Evolutionary conservation across 2,113 vertebrate genomes (phyloP), one percentile per base, ranked within the genome.

Genomic region (Oxyura jamaicensis): DNA sequence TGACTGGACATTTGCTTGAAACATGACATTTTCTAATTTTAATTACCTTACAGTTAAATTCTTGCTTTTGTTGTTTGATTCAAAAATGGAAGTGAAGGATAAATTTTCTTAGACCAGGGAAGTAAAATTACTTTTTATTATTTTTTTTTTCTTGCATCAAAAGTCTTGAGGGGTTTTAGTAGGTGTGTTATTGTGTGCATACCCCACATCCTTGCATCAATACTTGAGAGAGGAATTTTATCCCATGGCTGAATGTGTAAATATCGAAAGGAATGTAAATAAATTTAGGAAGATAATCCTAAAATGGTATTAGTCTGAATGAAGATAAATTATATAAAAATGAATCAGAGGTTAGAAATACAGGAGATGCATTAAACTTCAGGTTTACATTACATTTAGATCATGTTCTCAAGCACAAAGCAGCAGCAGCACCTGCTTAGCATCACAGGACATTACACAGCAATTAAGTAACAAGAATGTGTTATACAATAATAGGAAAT

Each of bases 401-500:
- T 86, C 63, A 28, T 3, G 6, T 75, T 86, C 76, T 60, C 26
- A 58, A 73, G 66, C 76, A 65, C 60, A 55, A 82, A 92, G 60
- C 25, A 87, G 71, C 68, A 86, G 60, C 83, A 95, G 83, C 65
- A 90, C 88, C 90, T 96, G 88, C 66, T 78, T 65, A 84, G 22
- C 73, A 83, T 95, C 83, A 60, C 84, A 85, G 86, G 73, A 78
- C 76, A 53, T 90, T 84, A 28, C 76, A 62, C 26, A 72, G 35
- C 55, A 95, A 93, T 88, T 76, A 89, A 88, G 69, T 92, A 88
- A 96, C 7, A 4, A 94, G 73, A 94, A 87, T 28, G 41, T 78
- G 31, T 93, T 86, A 62, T 69, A 97, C 88, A 96, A 95, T 96
- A 73, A 95, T 94, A 84, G 92, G 93, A 96, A 97, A 76, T 94